Base-by-base conservation (phyloP, 2,888 invertebrate genomes). In the Phyllotreta striolata region DNA sequence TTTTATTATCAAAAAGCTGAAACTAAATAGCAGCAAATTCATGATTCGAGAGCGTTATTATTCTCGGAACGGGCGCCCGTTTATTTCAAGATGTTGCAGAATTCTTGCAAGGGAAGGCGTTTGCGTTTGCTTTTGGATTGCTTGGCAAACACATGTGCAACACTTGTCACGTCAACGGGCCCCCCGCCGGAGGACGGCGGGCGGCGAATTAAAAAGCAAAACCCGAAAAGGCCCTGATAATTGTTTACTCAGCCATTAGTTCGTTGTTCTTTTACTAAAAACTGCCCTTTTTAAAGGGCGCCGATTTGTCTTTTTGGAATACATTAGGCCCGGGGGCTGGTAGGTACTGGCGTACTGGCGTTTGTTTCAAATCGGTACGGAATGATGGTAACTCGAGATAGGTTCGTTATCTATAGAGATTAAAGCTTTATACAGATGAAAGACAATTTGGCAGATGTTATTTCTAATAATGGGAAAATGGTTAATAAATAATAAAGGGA, bases 61-160 rank as follows among this genome's bases (percentile, higher is more conserved):
- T 24, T 24, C 24, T 24, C 24, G 24, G 24, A 24, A 24, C 24
- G 24, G 24, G 2, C 24, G 24, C 4, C 24, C 24, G 9, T 41
- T 2, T 41, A n/a, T 41, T 41, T 41, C 41, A 41, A 41, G 1
- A 9, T 14, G 14, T 44, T 44, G 44, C 44, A 44, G 44, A 44
- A 13, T 44, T 44, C 44, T 44, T 6, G 44, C 44, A 44, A 9
- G 3, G 10, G 14, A 14, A 14, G 6, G 6, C 44, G 10, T n/a
- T 57, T 24, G 24, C 24, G 24, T 24, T 24, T 24, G 24, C 24
- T 24, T 24, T 24, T 24, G 24, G 57, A 46, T 57, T 57, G 57
- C 61, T 72, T 64, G 70, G 77, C 76, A 78, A 79, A 80, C 79
- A 80, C 76, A 76, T 79, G 79, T 78, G 76, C 77, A 76, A 79